These are phyloP conservation scores for Litocranius walleri DNA, from an alignment of 2,113 vertebrate species.

Conservation along the genomic window DNA sequence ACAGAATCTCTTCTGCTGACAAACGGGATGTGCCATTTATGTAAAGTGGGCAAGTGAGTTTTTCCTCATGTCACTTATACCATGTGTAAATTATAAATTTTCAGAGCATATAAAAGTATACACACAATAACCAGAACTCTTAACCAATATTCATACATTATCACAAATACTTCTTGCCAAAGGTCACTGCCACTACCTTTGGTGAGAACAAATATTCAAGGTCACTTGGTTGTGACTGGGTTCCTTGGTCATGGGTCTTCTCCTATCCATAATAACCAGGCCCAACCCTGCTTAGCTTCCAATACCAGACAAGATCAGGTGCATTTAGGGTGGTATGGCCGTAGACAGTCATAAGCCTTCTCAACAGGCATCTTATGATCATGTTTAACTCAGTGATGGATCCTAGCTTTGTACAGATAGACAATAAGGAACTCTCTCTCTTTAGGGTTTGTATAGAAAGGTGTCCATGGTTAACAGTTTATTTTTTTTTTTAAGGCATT, in stretches of 20 bases:
- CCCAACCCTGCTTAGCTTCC: background rate
- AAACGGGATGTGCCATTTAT: background rate
- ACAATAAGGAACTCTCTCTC: background rate
- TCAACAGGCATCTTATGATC: background rate
- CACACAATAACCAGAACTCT: background rate
- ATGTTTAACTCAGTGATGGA: background rate
- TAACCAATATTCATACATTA: background rate
- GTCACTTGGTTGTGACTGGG: background rate
- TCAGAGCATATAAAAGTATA: background rate
- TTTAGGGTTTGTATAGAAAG: background rate
- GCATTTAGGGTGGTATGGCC: background rate
- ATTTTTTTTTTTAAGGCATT: background rate
- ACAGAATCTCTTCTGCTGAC: background rate
- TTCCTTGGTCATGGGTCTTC: background rate
- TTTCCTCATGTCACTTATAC: background rate
- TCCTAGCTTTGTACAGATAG: background rate
- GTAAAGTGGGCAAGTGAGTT: background rate
- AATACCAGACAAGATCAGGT: background rate
- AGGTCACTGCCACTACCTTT: background rate
- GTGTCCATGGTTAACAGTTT: background rate
- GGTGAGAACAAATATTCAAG: background rate
- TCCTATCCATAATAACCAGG: background rate
- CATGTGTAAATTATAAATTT: background rate
- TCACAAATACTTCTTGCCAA: background rate
- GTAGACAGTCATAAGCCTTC: background rate